Conservation (phyloP, 2,888 invertebrate genomes). For the Trachelus stipa region DNA sequence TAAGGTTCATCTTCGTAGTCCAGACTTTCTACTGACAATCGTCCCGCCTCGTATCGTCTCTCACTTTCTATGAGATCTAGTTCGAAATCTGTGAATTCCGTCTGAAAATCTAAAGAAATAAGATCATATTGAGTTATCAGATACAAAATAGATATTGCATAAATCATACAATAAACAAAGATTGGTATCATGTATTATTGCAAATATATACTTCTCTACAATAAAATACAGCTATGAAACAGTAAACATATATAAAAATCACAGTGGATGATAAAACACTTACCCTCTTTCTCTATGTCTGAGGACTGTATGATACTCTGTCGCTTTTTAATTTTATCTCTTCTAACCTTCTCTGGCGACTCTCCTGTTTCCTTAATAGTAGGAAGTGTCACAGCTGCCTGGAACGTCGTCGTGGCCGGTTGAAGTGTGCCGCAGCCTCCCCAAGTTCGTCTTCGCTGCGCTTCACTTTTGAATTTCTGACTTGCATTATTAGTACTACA, state of each 20-base stretch:
- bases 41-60: slow-evolving; percentile 30
- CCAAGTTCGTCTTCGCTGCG: slow-evolving; percentile 58
- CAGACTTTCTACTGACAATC: slow-evolving; percentile 22
- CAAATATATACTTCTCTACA: not conserved
- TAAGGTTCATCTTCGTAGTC: slow-evolving; percentile 23
- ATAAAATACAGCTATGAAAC: not conserved
- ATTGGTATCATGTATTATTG: not conserved
- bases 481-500: slow-evolving; percentile 27
- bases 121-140: not conserved
- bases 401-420: slow-evolving; percentile 19
- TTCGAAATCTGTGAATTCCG: slow-evolving; percentile 61
- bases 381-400: slow-evolving; percentile 22
- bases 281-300: not conserved
- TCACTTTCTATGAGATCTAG: slow-evolving; percentile 59
- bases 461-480: slow-evolving; percentile 34
- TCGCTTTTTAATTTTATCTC: slow-evolving; percentile 28
- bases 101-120: slow-evolving; percentile 39
- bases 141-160: not conserved
- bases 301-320: slow-evolving; percentile 39
- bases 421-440: slow-evolving; percentile 41
- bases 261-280: not conserved
- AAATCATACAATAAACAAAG: not conserved
- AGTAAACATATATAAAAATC: not conserved
- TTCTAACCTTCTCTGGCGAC: slow-evolving; percentile 7
- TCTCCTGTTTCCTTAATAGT: slow-evolving; percentile 33